Evolutionary conservation across 2,797 vertebrate species (phyloP).

Genomic region (Tapirus indicus): DNA sequence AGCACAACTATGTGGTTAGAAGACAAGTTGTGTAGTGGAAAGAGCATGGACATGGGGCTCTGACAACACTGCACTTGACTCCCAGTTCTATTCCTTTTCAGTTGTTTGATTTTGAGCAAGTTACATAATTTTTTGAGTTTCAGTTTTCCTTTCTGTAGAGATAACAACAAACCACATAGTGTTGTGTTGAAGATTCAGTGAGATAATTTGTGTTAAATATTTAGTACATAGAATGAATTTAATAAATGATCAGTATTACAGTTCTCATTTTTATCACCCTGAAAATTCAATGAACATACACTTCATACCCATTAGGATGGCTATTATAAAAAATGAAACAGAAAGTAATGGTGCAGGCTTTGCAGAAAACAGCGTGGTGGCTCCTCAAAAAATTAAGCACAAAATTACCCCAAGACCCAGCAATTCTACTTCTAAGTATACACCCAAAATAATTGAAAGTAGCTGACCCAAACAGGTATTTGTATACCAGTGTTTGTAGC

Average conservation of each 20-base stretch:
- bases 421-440: neutral
- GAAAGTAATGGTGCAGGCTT: neutral
- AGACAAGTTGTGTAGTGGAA: neutral
- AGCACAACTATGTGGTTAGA: neutral
- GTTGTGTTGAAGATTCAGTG: neutral
- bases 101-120: neutral
- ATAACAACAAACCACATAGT: neutral
- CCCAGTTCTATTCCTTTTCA: neutral
- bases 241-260: neutral
- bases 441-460: neutral
- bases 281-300: neutral
- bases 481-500: neutral
- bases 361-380: neutral
- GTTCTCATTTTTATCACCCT: neutral
- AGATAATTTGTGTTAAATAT: conserved; percentile 16
- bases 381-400: neutral
- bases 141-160: neutral
- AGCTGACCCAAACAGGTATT: neutral
- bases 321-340: neutral
- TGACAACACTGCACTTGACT: neutral
- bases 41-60: neutral
- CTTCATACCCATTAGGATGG: neutral
- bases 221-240: neutral
- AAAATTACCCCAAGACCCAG: neutral
- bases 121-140: conserved; percentile 21